phyloP scores from a whole-genome alignment of 2,113 vertebrate species.

The Nothobranchius kuhntae region DNA sequence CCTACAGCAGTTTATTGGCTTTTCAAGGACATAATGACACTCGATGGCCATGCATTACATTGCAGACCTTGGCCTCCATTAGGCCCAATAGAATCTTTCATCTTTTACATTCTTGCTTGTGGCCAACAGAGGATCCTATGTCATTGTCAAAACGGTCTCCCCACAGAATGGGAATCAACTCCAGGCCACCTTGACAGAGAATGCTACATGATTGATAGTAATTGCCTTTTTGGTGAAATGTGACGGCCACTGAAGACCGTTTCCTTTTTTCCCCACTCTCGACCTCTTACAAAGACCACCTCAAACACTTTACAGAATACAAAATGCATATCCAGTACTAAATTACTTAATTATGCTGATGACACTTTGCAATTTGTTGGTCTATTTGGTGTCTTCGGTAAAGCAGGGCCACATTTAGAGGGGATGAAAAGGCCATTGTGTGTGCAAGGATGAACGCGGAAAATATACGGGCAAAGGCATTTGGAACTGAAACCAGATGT shows the following conservation, averaged over 20 bases:
- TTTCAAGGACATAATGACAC: constrained; percentile 78
- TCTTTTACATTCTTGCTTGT: constrained; percentile 57
- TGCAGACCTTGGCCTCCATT: constrained; percentile 61
- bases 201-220: constrained; percentile 75
- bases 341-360: constrained; percentile 67
- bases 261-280: constrained; percentile 5
- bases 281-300: constrained; percentile 40
- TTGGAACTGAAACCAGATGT: constrained; percentile 79
- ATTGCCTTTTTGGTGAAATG: constrained; percentile 71
- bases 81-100: constrained; percentile 68
- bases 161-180: constrained; percentile 62
- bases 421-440: constrained; percentile 73
- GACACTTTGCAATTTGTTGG: constrained; percentile 62
- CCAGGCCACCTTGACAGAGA: constrained; percentile 74
- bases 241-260: constrained; percentile 50
- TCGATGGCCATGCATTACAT: constrained; percentile 74
- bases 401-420: constrained; percentile 43
- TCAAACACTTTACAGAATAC: constrained; percentile 48
- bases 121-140: constrained; percentile 61
- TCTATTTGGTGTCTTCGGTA: constrained; percentile 52
- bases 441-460: constrained; percentile 58
- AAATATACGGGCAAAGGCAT: constrained; percentile 66
- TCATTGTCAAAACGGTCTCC: constrained; percentile 65
- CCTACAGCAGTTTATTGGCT: constrained; percentile 74
- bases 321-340: constrained; percentile 40